Percentiles rank a stretch among this genome's conserved stretches.
phyloP scores from a whole-genome alignment of 2,888 invertebrate species.

The Macrophya alboannulata region DNA sequence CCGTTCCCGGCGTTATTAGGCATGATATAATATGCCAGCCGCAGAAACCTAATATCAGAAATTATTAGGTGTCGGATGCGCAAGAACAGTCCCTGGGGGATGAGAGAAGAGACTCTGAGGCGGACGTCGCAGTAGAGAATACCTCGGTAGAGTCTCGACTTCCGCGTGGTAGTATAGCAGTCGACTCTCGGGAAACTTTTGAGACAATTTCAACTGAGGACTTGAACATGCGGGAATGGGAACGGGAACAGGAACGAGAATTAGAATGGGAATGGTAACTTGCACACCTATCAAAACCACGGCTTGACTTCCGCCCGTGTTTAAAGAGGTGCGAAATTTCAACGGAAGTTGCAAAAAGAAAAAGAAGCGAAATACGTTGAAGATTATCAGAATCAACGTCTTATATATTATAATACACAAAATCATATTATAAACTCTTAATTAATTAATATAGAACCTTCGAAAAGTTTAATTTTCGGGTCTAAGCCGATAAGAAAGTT shows the following conservation, averaged over 20 bases:
- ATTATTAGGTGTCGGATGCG: slow-evolving; percentile 51
- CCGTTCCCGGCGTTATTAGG: slow-evolving; percentile 32
- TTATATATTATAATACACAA: background rate
- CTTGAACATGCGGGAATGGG: background rate
- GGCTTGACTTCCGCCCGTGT: slow-evolving; percentile 12
- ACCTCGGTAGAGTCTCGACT: slow-evolving; percentile 33
- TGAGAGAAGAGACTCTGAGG: slow-evolving; percentile 7
- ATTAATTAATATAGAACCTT: background rate
- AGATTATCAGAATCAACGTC: background rate
- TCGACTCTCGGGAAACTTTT: slow-evolving; percentile 33
- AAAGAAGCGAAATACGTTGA: background rate
- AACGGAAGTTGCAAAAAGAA: too few species aligned
- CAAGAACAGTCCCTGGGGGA: background rate
- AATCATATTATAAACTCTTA: background rate
- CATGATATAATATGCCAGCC: slow-evolving; percentile 55
- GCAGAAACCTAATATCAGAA: slow-evolving; percentile 54
- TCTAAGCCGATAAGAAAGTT: background rate
- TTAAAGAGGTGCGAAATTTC: background rate
- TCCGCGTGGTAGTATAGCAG: slow-evolving; percentile 15
- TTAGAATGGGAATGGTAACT: slow-evolving; percentile 1
- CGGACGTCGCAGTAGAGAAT: slow-evolving; percentile 35
- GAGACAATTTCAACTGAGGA: slow-evolving; percentile 40
- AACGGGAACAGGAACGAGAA: background rate
- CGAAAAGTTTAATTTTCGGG: background rate
- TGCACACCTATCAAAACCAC: slow-evolving; percentile 25